A percentile compares a stretch with the other conserved stretches of the same genome.
phyloP scores from a whole-genome alignment of 2,888 invertebrate genomes.

The Parapristionchus giblindavisi region DNA sequence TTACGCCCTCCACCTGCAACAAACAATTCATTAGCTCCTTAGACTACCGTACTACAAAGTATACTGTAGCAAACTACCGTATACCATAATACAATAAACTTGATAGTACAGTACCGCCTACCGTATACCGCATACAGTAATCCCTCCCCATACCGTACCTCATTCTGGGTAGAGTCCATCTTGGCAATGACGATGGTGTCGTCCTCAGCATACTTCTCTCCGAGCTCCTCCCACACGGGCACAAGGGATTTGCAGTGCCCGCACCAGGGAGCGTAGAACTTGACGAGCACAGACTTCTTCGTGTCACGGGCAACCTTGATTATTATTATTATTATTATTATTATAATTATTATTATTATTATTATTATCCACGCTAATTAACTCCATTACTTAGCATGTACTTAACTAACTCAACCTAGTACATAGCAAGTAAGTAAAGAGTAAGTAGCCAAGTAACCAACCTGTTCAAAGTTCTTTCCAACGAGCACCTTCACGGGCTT shows the following conservation, averaged over 20 bases:
- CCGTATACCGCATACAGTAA: too few species aligned
- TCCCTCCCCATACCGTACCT: constrained; percentile 78
- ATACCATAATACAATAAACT: too few species aligned
- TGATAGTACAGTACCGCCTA: too few species aligned
- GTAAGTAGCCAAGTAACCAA: too few species aligned
- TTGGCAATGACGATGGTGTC: constrained; percentile 88
- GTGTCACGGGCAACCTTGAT: constrained; percentile 83
- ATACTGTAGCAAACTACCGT: too few species aligned
- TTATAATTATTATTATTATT: too few species aligned
- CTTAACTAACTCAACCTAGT: too few species aligned
- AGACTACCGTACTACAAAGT: not conserved
- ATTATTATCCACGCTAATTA: too few species aligned
- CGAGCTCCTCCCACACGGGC: constrained; percentile 92
- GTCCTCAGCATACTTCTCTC: constrained; percentile 85
- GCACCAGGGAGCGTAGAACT: constrained; percentile 98
- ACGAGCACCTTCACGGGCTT: constrained; percentile 89
- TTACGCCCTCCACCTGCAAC: constrained; percentile 88
- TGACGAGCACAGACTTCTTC: constrained; percentile 89
- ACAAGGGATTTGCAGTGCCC: constrained; percentile 95
- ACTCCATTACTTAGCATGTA: too few species aligned
- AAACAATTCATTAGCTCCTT: not conserved
- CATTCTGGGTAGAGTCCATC: constrained; percentile 93
- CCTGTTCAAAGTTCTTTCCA: constrained; percentile 85
- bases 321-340: too few species aligned
- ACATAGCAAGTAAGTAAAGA: too few species aligned